Evolutionary conservation across 2,113 vertebrate species (phyloP).

Genomic region (Corvus cornix): DNA sequence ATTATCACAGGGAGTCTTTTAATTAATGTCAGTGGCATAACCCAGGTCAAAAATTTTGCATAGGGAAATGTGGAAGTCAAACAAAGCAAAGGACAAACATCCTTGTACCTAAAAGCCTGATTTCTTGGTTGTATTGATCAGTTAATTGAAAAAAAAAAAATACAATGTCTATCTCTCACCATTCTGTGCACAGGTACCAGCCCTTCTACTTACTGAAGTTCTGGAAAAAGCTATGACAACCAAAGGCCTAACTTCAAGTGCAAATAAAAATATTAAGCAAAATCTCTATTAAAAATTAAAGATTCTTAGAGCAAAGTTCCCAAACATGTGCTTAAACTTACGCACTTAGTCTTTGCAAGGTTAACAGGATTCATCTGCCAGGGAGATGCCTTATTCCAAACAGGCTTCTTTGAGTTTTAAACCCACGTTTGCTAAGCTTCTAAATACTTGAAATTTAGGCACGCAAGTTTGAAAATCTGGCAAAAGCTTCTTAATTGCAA

Average conservation of each 20-base stretch:
- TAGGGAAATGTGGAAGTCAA: neutral
- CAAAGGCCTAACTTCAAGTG: neutral
- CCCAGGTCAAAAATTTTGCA: neutral
- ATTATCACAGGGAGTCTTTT: neutral
- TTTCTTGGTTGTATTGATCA: neutral
- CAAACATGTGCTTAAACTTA: neutral
- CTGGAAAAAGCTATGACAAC: neutral
- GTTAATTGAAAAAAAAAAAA: neutral
- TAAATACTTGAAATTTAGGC: neutral
- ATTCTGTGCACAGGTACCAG: neutral
- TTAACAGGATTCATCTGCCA: slow-evolving; percentile 10
- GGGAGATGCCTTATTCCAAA: neutral
- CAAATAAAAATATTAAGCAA: neutral
- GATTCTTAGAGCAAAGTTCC: neutral
- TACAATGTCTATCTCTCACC: neutral
- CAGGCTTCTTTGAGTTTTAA: neutral
- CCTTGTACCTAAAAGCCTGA: rapidly evolving
- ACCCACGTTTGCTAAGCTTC: neutral
- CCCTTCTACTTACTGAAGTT: neutral
- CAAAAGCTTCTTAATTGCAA: neutral
- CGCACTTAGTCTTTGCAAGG: neutral
- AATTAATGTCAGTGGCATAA: neutral
- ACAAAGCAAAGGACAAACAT: neutral
- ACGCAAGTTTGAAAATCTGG: neutral
- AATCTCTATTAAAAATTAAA: neutral